Evolutionary conservation across 2,888 invertebrate species (phyloP).

Genomic region (Metacarcinus magister): DNA sequence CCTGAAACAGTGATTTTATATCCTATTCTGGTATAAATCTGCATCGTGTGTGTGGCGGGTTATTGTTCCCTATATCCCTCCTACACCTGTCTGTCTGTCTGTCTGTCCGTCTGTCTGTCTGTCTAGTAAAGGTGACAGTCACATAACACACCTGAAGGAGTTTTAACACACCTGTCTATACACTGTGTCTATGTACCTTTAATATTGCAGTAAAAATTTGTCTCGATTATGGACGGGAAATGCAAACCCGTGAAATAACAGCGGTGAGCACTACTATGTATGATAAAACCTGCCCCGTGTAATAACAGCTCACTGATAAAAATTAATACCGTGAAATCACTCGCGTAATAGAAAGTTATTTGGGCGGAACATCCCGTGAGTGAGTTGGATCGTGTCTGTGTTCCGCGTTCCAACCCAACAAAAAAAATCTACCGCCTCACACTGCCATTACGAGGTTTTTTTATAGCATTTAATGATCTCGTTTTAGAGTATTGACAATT

Average conservation of each 20-base stretch:
- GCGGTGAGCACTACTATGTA: background rate
- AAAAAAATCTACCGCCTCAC: background rate
- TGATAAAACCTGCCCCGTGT: background rate
- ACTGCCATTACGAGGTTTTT: background rate
- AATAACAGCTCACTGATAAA: conserved; percentile 21
- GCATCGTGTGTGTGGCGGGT: background rate
- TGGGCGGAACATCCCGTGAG: background rate
- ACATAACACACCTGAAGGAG: too few species aligned
- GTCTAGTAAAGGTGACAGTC: background rate
- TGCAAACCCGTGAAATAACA: background rate
- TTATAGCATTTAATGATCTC: conserved; percentile 1
- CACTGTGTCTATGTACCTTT: background rate
- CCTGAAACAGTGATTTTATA: background rate
- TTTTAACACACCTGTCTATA: background rate
- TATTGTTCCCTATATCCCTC: background rate
- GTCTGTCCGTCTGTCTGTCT: background rate
- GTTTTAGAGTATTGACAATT: conserved; percentile 31
- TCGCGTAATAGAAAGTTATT: conserved; percentile 21
- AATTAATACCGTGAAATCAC: conserved; percentile 23
- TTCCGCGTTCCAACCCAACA: background rate
- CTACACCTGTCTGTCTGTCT: background rate
- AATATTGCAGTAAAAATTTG: background rate
- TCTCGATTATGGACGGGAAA: background rate
- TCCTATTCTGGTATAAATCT: background rate
- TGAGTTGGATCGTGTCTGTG: background rate